Conservation (phyloP, 2,113 vertebrate genomes). For the Siniperca knerii region DNA sequence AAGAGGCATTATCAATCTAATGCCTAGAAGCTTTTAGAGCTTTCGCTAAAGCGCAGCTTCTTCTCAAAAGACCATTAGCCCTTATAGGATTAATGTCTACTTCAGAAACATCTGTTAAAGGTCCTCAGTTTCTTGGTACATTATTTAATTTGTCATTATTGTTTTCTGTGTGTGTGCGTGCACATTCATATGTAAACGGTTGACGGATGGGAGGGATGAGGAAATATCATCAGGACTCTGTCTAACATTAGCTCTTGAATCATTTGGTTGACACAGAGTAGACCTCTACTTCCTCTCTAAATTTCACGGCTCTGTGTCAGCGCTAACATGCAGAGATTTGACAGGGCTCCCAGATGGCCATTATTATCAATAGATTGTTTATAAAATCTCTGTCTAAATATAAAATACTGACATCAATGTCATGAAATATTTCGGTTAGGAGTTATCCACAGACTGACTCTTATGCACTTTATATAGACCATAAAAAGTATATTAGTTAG, state of each 20-base stretch:
- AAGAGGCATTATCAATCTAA: slow-evolving; percentile 63
- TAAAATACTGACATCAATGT: slow-evolving; percentile 43
- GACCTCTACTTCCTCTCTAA: slow-evolving; percentile 65
- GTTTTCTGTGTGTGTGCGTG: slow-evolving; percentile 3
- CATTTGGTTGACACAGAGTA: slow-evolving; percentile 61
- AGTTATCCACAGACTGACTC: slow-evolving; percentile 5
- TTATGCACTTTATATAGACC: slow-evolving; percentile 1
- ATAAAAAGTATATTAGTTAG: not conserved
- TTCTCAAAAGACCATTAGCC: slow-evolving; percentile 65
- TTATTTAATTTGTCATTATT: slow-evolving; percentile 46
- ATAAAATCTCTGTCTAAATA: slow-evolving; percentile 57
- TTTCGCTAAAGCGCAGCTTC: slow-evolving; percentile 57
- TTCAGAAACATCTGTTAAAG: slow-evolving; percentile 58
- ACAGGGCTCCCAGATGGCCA: slow-evolving; percentile 73
- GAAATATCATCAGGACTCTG: slow-evolving; percentile 41
- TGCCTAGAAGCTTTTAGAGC: slow-evolving; percentile 56
- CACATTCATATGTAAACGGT: slow-evolving; percentile 24
- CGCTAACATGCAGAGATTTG: slow-evolving; percentile 68
- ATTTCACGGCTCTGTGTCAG: slow-evolving; percentile 75
- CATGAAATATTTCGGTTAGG: slow-evolving; percentile 41
- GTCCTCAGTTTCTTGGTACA: slow-evolving; percentile 43
- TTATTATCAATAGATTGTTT: slow-evolving; percentile 72
- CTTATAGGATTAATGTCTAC: slow-evolving; percentile 57
- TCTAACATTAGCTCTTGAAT: slow-evolving; percentile 55
- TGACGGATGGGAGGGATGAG: not conserved